These are phyloP conservation scores for Montifringilla adamsi DNA, from an alignment of 2,113 vertebrate genomes.

Conservation along the genomic window DNA sequence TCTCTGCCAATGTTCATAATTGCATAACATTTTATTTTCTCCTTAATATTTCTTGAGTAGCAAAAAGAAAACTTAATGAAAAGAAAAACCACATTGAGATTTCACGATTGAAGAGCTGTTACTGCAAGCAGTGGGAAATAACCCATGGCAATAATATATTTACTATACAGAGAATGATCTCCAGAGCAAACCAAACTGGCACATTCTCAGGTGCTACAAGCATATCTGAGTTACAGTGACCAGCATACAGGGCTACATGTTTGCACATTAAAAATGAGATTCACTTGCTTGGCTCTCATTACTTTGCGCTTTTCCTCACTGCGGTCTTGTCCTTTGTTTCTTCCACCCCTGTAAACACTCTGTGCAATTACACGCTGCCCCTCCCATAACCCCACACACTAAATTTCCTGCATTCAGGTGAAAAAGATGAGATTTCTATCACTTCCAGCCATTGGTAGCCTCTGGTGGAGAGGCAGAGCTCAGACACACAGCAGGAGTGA, in stretches of 20 bases:
- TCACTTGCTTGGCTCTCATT: neutral
- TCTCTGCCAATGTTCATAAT: neutral
- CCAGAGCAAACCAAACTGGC: neutral
- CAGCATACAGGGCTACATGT: neutral
- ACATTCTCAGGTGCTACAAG: rapidly evolving
- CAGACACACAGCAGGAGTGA: neutral
- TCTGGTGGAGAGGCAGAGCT: neutral
- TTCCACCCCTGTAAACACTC: neutral
- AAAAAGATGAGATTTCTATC: neutral
- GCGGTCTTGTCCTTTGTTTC: neutral
- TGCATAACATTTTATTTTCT: neutral
- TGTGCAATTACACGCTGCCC: no score
- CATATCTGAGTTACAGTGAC: neutral
- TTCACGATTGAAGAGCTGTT: neutral
- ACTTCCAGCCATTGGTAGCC: neutral
- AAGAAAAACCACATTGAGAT: neutral
- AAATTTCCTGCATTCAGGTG: neutral
- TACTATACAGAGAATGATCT: neutral
- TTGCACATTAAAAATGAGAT: neutral
- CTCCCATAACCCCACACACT: neutral
- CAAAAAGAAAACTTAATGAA: neutral
- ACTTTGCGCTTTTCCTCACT: rapidly evolving
- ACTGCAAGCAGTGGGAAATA: neutral
- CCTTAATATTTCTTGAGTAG: neutral
- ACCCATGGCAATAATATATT: neutral